Base-by-base conservation (phyloP, 2,113 vertebrate genomes). In the Myotis davidii region DNA sequence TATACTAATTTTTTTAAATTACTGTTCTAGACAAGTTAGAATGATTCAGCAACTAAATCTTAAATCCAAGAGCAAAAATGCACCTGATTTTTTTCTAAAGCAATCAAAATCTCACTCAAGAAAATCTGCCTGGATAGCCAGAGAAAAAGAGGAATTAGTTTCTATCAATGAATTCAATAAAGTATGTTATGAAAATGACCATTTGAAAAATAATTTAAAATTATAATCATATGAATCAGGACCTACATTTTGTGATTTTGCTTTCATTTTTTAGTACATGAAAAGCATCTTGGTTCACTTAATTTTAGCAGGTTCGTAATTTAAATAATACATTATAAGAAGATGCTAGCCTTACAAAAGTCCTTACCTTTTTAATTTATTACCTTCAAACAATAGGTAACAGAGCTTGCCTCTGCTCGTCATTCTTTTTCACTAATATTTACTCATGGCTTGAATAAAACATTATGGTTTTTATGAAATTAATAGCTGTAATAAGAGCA, bases 371-470 rank as follows among this genome's bases (percentile, higher is more conserved):
- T 97, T 88, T 42, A 74, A 85, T 93, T 96, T 98, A 96, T 96
- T 97, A 97, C 92, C 96, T 98, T 81, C 67, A 97, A 98, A 98
- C 97, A 98, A 98, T 97, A 97, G 97, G 96, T 97, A 96, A 97
- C 78, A 97, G 61, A 97, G 94, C 94, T 97, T 95, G 94, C 94
- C 64, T 93, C 64, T 93, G 50, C 20, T 95, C 65, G 81, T 95
- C 56, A 88, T 90, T 94, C 85, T 96, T 95, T 94, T 97, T 90
- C 3, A 90, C 88, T 95, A 97, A 97, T 10, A 70, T 96, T 95
- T 95, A 86, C 25, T 88, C 27, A 94, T 12, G 94, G 74, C 78
- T 82, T 84, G 34, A 78, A 92, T 91, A 74, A 82, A 91, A 96
- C 37, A 88, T 92, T 93, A 73, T 82, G 88, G 84, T 91, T 88